Base-by-base conservation (phyloP, 2,797 vertebrate genomes). In the Neopelma chrysocephalum region DNA sequence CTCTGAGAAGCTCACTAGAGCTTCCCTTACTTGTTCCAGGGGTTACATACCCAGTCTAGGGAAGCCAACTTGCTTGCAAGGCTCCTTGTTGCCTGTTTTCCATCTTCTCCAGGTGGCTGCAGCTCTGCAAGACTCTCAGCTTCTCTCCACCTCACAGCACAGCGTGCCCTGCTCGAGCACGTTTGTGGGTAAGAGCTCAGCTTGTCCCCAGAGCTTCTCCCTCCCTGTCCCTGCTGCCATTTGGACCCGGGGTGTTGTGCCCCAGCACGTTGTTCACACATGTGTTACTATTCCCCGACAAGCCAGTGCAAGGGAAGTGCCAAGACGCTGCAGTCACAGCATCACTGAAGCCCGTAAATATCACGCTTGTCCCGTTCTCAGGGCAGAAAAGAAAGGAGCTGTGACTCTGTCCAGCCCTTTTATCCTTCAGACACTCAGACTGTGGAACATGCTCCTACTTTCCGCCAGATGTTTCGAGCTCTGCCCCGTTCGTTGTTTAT, bases 401-500 rank as follows among this genome's bases (percentile, higher is more conserved):
- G 42, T 70, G 86, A 38, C 58, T 94, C 1, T 1, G n/a, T 93
- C 91, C 91, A 94, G 93, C 80, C 81, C 70, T 86, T 93, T 94
- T 94, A 89, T 95, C 75, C 88, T 77, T 82, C 96, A 95, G 88
- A 94, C 83, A 77, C 83, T 71, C 88, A 53, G 88, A 56, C 58
- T n/a, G 81, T 68, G 82, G 85, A 90, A 94, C 91, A 90, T 16
- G 80, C 64, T 84, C 72, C 70, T 89, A 26, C 89, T 93, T 94
- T 70, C 84, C 6, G 0, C 94, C 95, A 96, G 94, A 95, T 95
- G 94, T 96, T 96, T 69, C 29, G 64, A 90, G 85, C 40, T 77
- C 78, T 94, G 82, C 89, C 88, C 77, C 45, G 5, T 81, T 73
- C 26, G 53, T 82, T 97, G 94, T 96, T 96, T 95, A 90, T 88